A percentile compares a stretch with the other conserved stretches of the same genome.
These are phyloP conservation scores for Epinephelus fuscoguttatus DNA, from an alignment of 2,113 vertebrate species.

Conservation along the genomic window DNA sequence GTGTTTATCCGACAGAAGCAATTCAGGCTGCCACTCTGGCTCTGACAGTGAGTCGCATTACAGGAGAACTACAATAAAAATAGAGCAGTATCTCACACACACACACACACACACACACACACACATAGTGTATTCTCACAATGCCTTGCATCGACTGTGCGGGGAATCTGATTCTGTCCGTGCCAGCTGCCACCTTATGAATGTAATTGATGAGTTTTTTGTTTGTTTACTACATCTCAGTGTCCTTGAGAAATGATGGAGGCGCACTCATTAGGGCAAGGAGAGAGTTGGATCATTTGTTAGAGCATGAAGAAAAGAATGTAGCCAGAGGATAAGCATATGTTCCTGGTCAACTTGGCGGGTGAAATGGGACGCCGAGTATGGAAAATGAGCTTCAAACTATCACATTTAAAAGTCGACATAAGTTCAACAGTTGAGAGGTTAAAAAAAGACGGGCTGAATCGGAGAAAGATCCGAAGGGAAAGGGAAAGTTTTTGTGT, in stretches of 20 bases:
- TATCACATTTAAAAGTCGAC: not conserved
- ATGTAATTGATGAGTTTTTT: slow-evolving; percentile 28
- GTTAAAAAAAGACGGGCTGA: not conserved
- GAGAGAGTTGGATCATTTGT: slow-evolving; percentile 38
- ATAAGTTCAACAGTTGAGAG: not conserved
- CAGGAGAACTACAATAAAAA: slow-evolving; percentile 74
- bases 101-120: slow-evolving; percentile 7
- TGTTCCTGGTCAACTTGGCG: slow-evolving; percentile 25
- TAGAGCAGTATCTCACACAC: slow-evolving; percentile 54
- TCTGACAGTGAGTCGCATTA: slow-evolving; percentile 75
- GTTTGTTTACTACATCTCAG: slow-evolving; percentile 34
- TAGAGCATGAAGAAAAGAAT: slow-evolving; percentile 30
- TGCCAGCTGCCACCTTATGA: slow-evolving; percentile 56
- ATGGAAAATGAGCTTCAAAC: not conserved
- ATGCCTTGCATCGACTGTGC: slow-evolving; percentile 29
- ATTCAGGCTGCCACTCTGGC: slow-evolving; percentile 77
- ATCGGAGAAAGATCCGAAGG: slow-evolving; percentile 7
- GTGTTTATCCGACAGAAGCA: slow-evolving; percentile 78
- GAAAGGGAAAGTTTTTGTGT: not conserved
- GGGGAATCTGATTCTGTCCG: slow-evolving; percentile 24
- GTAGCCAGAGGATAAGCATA: slow-evolving; percentile 46
- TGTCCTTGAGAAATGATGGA: slow-evolving; percentile 48
- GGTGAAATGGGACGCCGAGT: not conserved
- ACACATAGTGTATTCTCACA: slow-evolving; percentile 24
- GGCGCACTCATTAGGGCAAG: slow-evolving; percentile 30